Evolutionary conservation across 2,888 invertebrate genomes (phyloP), one percentile per base, ranked within the genome.

Genomic region (Drosophila lutescens): DNA sequence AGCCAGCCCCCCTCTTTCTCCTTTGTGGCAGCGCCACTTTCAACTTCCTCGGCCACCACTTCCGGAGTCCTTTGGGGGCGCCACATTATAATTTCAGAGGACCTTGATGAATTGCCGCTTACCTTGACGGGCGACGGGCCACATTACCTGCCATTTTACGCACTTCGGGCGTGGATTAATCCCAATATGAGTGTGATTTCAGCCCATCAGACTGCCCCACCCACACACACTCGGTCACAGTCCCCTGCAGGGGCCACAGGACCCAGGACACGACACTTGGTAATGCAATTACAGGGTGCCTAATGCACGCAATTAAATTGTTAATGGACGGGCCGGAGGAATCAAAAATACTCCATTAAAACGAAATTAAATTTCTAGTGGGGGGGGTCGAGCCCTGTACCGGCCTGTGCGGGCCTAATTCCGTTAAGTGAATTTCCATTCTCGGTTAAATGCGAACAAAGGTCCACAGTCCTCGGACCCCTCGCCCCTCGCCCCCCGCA

Each of bases 291-390:
- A 73, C 80, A 69, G 74, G 73, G 72, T 74, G 71, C 84, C 72
- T 68, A 76, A 82, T 80, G 80, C 78, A 68, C 63, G 71, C 78
- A 83, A 83, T 83, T 85, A 85, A 82, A 85, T 76, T 78, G 71
- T 68, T 77, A 82, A 84, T 81, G 80, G 81, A 70, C 67, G 65
- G 8, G 23, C 41, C 23, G 32, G 32, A 20, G 43, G 70, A 83
- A 80, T 79, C 74, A 77, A 81, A 79, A 77, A 70, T 84, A 63
- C 54, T 61, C 69, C 80, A 62, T 30, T 2, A 23, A 57, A 69
- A 54, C 41, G 26, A 71, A 82, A 82, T 80, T 69, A 68, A 78
- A 82, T 82, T 84, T 65, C 49, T 47, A 63, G 61, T 69, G 10
- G 20, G 38, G 13, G 12, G 41, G 40, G 8, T 1, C 17, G 41